Conservation (phyloP, 2,888 invertebrate species). For the Abrostola triplasia region DNA sequence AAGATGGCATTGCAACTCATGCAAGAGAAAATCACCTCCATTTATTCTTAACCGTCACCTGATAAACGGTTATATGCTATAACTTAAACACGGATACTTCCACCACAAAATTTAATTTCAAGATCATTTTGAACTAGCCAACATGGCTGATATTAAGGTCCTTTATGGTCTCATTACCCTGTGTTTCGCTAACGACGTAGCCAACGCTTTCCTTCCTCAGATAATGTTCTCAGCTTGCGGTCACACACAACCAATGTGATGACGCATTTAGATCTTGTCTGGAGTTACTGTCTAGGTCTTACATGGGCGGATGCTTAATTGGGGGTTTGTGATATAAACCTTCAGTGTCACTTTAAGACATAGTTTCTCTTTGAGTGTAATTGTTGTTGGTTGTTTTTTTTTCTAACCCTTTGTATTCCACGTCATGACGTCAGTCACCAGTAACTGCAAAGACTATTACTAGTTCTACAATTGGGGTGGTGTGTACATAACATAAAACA, state of each 20-base stretch:
- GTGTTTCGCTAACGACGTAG: conserved; percentile 49
- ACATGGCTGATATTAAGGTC: conserved; percentile 47
- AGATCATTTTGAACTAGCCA: conserved; percentile 41
- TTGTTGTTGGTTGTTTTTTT: no score
- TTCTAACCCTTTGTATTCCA: no score
- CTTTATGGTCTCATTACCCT: conserved; percentile 38
- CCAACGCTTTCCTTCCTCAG: conserved; percentile 44
- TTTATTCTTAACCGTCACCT: no score
- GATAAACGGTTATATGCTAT: background rate
- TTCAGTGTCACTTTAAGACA: background rate
- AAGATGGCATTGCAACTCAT: no score
- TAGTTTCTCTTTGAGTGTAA: no score
- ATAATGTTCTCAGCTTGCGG: conserved; percentile 37
- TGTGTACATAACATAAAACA: no score
- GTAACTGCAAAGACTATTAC: no score
- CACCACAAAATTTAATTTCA: conserved; percentile 35
- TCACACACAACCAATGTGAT: conserved; percentile 28
- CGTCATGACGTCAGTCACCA: no score
- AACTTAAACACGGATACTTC: conserved; percentile 7
- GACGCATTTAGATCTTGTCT: conserved; percentile 26
- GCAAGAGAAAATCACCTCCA: no score
- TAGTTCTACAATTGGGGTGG: no score
- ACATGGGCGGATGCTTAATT: background rate
- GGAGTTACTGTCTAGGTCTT: conserved; percentile 11
- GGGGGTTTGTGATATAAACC: no score